Evolutionary conservation across 2,113 vertebrate species (phyloP), one percentile per base, ranked within the genome.

Genomic region (Nicator chloris): DNA sequence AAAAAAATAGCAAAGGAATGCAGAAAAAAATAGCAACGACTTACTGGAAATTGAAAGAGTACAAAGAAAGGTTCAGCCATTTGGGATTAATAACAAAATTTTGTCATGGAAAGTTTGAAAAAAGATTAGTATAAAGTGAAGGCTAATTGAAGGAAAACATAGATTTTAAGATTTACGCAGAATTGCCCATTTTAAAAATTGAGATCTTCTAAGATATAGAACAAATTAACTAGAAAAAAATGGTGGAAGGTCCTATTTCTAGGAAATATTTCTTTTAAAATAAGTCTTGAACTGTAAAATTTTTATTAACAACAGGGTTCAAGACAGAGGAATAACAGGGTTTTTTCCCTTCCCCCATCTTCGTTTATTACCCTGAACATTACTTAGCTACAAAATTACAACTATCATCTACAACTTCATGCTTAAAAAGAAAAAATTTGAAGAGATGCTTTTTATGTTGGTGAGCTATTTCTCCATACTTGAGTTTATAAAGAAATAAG

Each of bases 401-500:
- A 35, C 15, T 10, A 15, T 85, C 64, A 61, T 66, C 64, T 78
- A 31, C 33, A 64, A 57, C 69, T 90, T 71, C 79, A 33, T 40
- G 37, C 39, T 42, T 50, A 50, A 81, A 82, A 92, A 86, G n/a
- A 70, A 94, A 35, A 90, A 63, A 42, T 44, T n/a, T 12, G 66
- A 49, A 50, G 47, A 87, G 31, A 60, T 84, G 56, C 33, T 86
- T 63, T 93, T 78, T 82, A 37, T 69, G 22, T 70, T 64, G 39
- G 69, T 95, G 87, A 95, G 78, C 87, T 91, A 31, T 93, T 45
- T 63, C 56, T 73, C 91, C 49, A 21, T 93, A 68, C 73, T 92
- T 86, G 78, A 96, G 70, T 91, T 97, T 86, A 59, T 90, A 86
- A 87, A 81, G 82, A 88, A 88, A 69, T 72, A 94, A 86, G 63